These are phyloP conservation scores for Uria lomvia DNA, from an alignment of 2,113 vertebrate species.

Conservation along the genomic window DNA sequence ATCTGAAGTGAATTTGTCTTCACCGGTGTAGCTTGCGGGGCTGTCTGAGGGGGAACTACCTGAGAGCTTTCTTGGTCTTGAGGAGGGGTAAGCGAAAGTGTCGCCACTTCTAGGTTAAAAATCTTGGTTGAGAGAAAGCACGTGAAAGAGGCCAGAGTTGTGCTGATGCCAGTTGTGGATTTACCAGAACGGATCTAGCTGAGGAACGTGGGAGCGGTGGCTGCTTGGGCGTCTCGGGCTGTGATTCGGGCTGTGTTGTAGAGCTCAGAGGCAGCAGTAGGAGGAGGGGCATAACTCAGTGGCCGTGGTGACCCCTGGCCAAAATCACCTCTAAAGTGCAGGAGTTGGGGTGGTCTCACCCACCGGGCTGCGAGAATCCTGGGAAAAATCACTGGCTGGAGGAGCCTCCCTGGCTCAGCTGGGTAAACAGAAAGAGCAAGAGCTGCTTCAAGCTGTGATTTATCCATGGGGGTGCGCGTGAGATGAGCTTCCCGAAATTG, in stretches of 20 bases:
- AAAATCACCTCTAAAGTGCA: not conserved
- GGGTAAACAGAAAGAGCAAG: too few relatives aligned
- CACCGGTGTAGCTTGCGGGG: rapidly evolving
- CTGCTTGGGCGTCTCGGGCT: not conserved
- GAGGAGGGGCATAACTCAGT: too few relatives aligned
- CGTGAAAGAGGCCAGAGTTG: not conserved
- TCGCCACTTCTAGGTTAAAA: not conserved
- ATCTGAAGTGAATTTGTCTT: too few relatives aligned
- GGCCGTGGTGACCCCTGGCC: not conserved
- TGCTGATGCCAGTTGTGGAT: not conserved
- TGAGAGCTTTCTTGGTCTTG: not conserved
- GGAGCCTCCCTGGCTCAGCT: not conserved
- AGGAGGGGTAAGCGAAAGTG: too few relatives aligned
- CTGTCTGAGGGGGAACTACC: too few relatives aligned
- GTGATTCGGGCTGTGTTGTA: too few relatives aligned
- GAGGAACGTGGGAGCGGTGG: not conserved
- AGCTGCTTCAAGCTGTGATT: not conserved
- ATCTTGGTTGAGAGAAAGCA: rapidly evolving
- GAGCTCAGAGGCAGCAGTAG: not conserved
- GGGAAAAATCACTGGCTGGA: not conserved
- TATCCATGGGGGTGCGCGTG: rapidly evolving
- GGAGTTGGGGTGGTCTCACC: not conserved
- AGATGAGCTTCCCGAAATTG: rapidly evolving
- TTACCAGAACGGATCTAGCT: not conserved
- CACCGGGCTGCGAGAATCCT: too few relatives aligned